These are phyloP conservation scores for Drosophila eohydei DNA, from an alignment of 2,888 invertebrate genomes.

Conservation along the genomic window DNA sequence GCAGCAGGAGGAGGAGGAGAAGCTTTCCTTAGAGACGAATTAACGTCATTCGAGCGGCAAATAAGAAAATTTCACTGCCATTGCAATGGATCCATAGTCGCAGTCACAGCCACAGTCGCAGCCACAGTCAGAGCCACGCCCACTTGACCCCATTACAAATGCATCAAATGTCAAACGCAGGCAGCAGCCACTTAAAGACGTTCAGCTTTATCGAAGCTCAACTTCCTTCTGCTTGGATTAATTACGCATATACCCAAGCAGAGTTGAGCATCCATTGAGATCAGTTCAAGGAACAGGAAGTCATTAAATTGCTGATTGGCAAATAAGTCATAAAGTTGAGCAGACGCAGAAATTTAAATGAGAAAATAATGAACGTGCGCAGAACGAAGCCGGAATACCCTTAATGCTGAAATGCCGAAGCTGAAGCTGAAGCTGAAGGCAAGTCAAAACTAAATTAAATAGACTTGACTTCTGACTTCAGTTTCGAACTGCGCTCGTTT, in stretches of 20 bases:
- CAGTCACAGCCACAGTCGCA: background rate
- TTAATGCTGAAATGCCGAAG: background rate
- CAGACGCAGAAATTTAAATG: conserved; percentile 2
- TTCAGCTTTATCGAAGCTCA: conserved; percentile 15
- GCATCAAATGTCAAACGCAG: conserved; percentile 31
- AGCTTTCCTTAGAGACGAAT: conserved; percentile 54
- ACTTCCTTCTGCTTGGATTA: conserved; percentile 26
- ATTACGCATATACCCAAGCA: conserved; percentile 30
- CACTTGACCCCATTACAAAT: conserved; percentile 42
- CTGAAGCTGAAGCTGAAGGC: background rate
- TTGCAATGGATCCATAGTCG: conserved; percentile 13
- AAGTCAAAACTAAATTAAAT: no score
- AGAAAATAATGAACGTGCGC: background rate
- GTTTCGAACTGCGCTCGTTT: no score
- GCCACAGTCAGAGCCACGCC: background rate
- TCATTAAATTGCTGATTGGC: conserved; percentile 57
- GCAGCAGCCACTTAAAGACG: conserved; percentile 21
- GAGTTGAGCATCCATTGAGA: conserved; percentile 22
- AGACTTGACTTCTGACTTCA: background rate
- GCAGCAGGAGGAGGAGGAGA: background rate
- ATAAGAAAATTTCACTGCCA: conserved; percentile 69
- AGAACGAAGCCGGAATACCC: background rate
- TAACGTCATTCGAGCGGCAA: conserved; percentile 68
- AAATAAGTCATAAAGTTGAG: conserved; percentile 56
- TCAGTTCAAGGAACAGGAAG: conserved; percentile 33